Conservation (phyloP, 2,797 vertebrate genomes). For the Sciurus vulgaris region DNA sequence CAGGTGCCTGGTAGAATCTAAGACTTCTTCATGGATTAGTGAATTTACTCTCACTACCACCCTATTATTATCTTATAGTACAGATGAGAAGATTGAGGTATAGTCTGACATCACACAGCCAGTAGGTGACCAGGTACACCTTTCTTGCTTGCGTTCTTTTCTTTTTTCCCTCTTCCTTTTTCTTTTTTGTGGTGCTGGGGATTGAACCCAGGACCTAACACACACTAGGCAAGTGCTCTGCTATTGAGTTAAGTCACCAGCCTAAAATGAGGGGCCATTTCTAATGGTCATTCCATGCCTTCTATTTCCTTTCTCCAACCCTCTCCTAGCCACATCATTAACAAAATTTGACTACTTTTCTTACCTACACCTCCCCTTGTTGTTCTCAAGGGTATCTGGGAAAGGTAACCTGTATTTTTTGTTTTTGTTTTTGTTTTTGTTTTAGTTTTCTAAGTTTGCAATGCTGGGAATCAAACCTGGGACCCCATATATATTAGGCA, state of each 20-base stretch:
- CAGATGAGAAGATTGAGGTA: background rate
- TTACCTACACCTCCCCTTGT: background rate
- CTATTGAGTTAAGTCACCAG: background rate
- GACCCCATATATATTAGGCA: no score
- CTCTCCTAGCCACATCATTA: background rate
- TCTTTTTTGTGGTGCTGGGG: no score
- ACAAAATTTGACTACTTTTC: background rate
- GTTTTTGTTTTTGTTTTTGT: no score
- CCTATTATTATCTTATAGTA: no score
- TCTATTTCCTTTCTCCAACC: background rate
- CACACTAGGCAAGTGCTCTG: background rate
- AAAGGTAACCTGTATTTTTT: background rate
- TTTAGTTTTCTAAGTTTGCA: no score
- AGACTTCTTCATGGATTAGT: background rate
- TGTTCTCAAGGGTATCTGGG: background rate
- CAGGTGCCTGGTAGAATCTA: background rate
- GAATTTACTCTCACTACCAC: background rate
- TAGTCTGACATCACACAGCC: background rate
- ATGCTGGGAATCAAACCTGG: no score
- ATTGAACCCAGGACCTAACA: background rate
- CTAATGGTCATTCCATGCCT: background rate
- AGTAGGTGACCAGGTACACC: background rate
- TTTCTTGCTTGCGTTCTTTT: background rate
- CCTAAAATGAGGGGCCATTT: accelerated
- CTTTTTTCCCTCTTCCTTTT: no score